Conservation (phyloP, 1,140 invertebrate genomes). For the Trichonephila clavata region DNA sequence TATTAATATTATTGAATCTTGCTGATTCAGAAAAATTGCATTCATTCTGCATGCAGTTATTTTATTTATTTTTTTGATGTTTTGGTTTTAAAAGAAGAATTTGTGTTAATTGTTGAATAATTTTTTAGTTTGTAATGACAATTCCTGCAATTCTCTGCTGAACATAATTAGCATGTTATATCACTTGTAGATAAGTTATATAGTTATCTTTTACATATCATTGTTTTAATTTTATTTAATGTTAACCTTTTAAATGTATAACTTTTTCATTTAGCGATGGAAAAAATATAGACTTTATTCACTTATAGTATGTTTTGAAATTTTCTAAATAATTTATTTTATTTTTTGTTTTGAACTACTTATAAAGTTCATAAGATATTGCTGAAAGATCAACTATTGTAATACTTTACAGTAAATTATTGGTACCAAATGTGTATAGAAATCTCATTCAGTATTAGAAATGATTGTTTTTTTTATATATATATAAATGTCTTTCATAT, state of each 20-base stretch:
- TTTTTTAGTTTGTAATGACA: neutral
- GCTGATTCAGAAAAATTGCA: neutral
- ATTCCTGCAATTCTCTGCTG: neutral
- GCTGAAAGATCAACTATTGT: neutral
- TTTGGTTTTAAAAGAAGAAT: neutral
- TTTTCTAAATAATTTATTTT: neutral
- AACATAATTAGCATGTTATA: neutral
- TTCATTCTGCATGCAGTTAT: neutral
- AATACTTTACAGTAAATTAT: neutral
- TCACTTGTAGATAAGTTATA: neutral
- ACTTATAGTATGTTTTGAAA: neutral
- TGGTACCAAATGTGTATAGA: neutral
- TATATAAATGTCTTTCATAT: neutral
- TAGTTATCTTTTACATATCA: conserved; percentile 13
- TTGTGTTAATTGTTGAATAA: neutral
- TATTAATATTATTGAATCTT: neutral
- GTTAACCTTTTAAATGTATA: neutral
- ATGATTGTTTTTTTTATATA: neutral
- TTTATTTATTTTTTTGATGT: neutral
- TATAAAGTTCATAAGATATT: neutral
- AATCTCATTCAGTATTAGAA: conserved; percentile 4
- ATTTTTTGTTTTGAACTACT: neutral
- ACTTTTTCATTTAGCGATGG: neutral
- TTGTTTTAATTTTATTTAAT: conserved; percentile 12
- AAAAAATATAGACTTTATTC: neutral